Evolutionary conservation across 2,113 vertebrate species (phyloP), one percentile per base, ranked within the genome.

Genomic region (Carassius carassius): DNA sequence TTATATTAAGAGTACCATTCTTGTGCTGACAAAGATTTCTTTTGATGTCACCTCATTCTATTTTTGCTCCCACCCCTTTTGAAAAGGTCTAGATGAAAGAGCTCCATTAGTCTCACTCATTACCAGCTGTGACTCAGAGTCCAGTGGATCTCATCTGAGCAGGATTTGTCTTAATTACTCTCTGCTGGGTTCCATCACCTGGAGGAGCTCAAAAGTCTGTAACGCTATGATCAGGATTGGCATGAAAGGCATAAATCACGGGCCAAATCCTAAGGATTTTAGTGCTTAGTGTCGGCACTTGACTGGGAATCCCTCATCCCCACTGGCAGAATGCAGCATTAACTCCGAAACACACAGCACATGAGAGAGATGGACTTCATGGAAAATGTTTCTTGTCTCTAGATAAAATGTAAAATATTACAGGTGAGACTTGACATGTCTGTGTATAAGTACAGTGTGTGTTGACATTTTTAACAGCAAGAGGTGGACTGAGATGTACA

Each of bases 261-360:
- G 56, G 65, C 69, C 67, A 87, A 87, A 87, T 84, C 76, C 77
- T 44, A 21, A 16, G 82, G 86, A 81, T 87, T 84, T 84, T 29
- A 81, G 67, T 25, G 58, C 75, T 84, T 81, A 84, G 76, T 58
- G 47, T 80, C 76, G 47, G 67, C 67, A 73, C 86, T 79, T 80
- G 65, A 86, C 67, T 74, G 76, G 76, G 70, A 83, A 65, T 80
- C 86, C 81, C 70, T 75, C 75, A 72, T 72, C 23, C 86, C 69
- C 82, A 25, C 21, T 65, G 85, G 73, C 47, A 82, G 72, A 23
- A 69, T 77, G 29, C 16, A 49, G 62, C 63, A 76, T 70, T 75
- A n/a, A 51, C n/a, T 23, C 29, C 14, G 81, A n/a, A 63, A 79
- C 51, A 74, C 6, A n/a, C 11, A 73, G n/a, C 23, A 35, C 54